Evolutionary conservation across 1,140 invertebrate species (phyloP).

Genomic region (Drosophila sp.): DNA sequence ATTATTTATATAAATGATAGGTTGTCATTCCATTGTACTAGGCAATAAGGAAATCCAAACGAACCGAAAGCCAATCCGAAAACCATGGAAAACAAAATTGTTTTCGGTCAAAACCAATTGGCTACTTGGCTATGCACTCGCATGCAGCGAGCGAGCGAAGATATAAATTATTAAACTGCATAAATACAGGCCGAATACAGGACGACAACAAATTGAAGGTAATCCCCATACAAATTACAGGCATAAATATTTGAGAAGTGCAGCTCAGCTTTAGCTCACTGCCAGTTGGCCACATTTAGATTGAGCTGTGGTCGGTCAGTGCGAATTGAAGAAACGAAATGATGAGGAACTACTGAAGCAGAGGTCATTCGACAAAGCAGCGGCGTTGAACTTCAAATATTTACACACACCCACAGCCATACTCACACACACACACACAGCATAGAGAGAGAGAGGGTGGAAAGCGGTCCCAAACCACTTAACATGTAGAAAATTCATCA

Average conservation of each 20-base stretch:
- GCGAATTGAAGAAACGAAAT: constrained; percentile 21
- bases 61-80: constrained; percentile 3
- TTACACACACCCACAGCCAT: constrained; percentile 17
- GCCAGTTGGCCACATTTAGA: constrained; percentile 11
- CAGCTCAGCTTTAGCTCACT: constrained; percentile 1
- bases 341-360: constrained; percentile 45
- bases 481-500: constrained; percentile 53
- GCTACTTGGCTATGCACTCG: constrained; percentile 52
- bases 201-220: constrained; percentile 61
- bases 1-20: not conserved
- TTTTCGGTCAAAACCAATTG: constrained; percentile 28
- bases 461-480: constrained; percentile 27
- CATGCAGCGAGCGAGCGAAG: constrained; percentile 33
- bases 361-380: constrained; percentile 1
- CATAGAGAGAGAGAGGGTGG: not conserved
- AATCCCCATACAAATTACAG: constrained; percentile 66
- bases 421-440: constrained; percentile 8
- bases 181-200: constrained; percentile 34
- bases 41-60: constrained; percentile 16
- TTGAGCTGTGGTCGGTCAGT: not conserved
- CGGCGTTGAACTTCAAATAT: constrained; percentile 39
- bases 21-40: not conserved
- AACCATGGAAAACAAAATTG: constrained; percentile 6
- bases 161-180: constrained; percentile 59
- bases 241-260: constrained; percentile 66